Evolutionary conservation across 2,113 vertebrate genomes (phyloP).

Genomic region (Catharus fuscescens): DNA sequence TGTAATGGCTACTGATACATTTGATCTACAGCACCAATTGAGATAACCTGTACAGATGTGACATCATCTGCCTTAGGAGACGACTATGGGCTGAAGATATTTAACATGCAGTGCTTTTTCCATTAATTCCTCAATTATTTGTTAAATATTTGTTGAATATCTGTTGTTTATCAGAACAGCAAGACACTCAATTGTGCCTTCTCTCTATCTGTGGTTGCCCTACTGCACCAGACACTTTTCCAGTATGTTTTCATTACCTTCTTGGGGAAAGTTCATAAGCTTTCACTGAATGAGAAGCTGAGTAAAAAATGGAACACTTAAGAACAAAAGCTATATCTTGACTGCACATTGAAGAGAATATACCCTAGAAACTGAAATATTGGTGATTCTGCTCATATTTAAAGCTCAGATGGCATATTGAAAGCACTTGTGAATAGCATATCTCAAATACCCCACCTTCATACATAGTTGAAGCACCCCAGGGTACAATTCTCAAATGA

Average conservation of each 20-base stretch:
- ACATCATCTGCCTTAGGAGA: not conserved
- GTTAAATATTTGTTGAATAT: not conserved
- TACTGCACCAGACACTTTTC: not conserved
- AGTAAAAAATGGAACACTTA: not conserved
- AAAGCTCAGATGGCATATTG: not conserved
- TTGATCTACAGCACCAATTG: not conserved
- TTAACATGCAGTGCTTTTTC: not conserved
- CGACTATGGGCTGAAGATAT: not conserved
- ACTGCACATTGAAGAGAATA: not conserved
- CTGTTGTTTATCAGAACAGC: not conserved
- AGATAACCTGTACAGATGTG: not conserved
- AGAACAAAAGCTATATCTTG: not conserved
- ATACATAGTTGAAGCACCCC: conserved; percentile 35
- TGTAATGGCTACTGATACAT: not conserved
- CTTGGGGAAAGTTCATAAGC: not conserved
- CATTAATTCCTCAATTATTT: not conserved
- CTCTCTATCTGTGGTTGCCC: not conserved
- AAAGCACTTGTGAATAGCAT: conserved; percentile 20
- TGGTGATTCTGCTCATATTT: not conserved
- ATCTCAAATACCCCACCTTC: conserved; percentile 16
- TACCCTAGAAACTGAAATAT: not conserved
- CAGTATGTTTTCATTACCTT: not conserved
- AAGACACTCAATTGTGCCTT: accelerated
- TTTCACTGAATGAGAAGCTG: not conserved
- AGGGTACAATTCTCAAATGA: conserved; percentile 24